Conservation (phyloP, 2,113 vertebrate species). For the Nyctibius bracteatus region DNA sequence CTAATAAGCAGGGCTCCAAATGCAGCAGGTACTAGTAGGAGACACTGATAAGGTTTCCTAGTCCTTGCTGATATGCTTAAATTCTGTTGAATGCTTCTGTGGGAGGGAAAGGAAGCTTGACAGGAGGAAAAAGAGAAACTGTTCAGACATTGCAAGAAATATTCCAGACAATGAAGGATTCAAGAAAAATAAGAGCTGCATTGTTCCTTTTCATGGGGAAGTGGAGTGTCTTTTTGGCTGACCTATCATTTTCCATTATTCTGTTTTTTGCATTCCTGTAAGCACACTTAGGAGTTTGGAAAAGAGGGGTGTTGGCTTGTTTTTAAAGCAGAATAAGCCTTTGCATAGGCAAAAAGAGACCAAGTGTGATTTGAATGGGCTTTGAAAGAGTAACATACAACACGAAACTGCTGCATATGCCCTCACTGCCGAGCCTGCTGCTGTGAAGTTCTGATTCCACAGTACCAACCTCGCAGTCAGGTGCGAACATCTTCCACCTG, state of each 20-base stretch:
- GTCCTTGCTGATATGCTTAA: background rate
- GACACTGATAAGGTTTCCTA: background rate
- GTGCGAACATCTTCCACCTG: background rate
- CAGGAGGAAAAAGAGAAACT: background rate
- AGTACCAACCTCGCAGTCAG: rapidly evolving
- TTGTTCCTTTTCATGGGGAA: slow-evolving; percentile 9
- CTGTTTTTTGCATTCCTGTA: background rate
- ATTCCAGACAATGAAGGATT: background rate
- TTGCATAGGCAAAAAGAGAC: background rate
- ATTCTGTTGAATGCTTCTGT: background rate
- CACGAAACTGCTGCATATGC: background rate
- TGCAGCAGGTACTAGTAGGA: background rate
- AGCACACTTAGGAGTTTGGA: background rate
- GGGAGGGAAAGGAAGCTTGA: background rate
- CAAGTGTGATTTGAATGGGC: background rate
- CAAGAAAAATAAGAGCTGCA: background rate
- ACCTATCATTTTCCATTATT: background rate
- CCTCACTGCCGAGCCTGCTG: background rate
- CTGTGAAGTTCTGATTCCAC: background rate
- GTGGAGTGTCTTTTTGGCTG: background rate
- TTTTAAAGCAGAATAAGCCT: background rate
- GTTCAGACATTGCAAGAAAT: background rate
- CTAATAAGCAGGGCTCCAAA: background rate
- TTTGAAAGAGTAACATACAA: background rate
- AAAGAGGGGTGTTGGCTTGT: background rate